phyloP scores from a whole-genome alignment of 1,140 invertebrate species.

The Cotesia typhae region DNA sequence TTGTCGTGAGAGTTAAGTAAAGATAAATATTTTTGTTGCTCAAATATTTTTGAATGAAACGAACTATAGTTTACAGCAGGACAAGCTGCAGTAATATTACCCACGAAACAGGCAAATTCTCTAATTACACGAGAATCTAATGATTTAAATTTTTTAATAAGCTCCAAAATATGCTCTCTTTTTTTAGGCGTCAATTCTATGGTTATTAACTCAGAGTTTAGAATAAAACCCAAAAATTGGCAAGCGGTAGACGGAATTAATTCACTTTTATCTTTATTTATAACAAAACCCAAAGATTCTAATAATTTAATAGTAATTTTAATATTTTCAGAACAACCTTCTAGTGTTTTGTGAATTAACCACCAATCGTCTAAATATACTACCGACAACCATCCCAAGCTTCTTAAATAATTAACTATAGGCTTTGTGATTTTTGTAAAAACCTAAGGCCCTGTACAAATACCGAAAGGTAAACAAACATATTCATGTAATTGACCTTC shows the following conservation, averaged over 20 bases:
- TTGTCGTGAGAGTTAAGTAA: background rate
- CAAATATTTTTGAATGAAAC: background rate
- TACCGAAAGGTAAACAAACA: conserved; percentile 1
- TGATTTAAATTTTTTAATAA: background rate
- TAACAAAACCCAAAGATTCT: background rate
- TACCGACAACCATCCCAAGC: background rate
- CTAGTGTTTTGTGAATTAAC: background rate
- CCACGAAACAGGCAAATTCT: background rate
- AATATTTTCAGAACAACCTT: background rate
- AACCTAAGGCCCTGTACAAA: background rate
- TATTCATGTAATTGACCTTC: background rate
- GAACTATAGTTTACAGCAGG: background rate
- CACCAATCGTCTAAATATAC: conserved; percentile 8
- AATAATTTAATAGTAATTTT: background rate
- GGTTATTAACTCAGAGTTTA: background rate
- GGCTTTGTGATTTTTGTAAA: conserved; percentile 3
- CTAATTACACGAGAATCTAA: background rate
- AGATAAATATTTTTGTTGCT: background rate
- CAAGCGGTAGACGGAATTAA: background rate
- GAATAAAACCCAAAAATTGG: conserved; percentile 8
- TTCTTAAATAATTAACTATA: background rate
- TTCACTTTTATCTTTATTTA: conserved; percentile 2
- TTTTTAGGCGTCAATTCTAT: background rate
- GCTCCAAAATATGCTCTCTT: background rate
- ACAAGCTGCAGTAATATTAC: background rate